A percentile compares a stretch with the other conserved stretches of the same genome.
These are phyloP conservation scores for Osmoderma eremita DNA, from an alignment of 2,888 invertebrate genomes.

Conservation along the genomic window DNA sequence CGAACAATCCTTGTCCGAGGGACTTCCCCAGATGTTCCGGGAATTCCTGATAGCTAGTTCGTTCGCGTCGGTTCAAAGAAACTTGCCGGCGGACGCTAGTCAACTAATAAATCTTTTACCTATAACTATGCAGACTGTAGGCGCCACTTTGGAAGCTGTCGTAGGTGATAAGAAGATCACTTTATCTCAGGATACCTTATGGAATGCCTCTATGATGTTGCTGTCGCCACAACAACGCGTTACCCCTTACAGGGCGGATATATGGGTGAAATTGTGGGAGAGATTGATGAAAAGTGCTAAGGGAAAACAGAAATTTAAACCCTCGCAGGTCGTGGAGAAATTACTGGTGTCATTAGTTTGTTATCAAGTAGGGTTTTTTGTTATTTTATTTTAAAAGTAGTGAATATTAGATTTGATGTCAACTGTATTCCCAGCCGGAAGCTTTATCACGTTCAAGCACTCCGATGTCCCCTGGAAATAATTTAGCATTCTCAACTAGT, in stretches of 20 bases:
- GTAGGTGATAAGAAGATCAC: slow-evolving; percentile 69
- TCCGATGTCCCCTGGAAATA: slow-evolving; percentile 80
- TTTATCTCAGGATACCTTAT: slow-evolving; percentile 78
- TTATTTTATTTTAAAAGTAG: background rate
- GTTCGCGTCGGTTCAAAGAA: slow-evolving; percentile 76
- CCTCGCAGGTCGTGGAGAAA: slow-evolving; percentile 79
- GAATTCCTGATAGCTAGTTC: slow-evolving; percentile 84
- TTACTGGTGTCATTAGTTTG: slow-evolving; percentile 82
- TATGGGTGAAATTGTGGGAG: slow-evolving; percentile 86
- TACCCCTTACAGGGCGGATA: slow-evolving; percentile 82
- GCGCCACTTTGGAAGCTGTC: slow-evolving; percentile 71
- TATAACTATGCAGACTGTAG: slow-evolving; percentile 71
- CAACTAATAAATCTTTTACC: slow-evolving; percentile 77
- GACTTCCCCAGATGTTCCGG: slow-evolving; percentile 76
- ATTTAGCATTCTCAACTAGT: slow-evolving; percentile 60
- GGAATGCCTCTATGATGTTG: slow-evolving; percentile 85
- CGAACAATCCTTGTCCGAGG: slow-evolving; percentile 71
- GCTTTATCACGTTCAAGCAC: slow-evolving; percentile 86
- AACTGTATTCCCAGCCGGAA: slow-evolving; percentile 71
- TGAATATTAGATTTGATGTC: too few relatives aligned
- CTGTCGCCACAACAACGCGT: slow-evolving; percentile 85
- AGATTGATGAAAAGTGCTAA: slow-evolving; percentile 71
- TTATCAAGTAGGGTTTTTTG: slow-evolving; percentile 71
- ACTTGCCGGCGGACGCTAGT: slow-evolving; percentile 76
- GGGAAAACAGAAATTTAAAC: slow-evolving; percentile 72